Conservation (phyloP, 2,113 vertebrate genomes). For the Nibea albiflora region DNA sequence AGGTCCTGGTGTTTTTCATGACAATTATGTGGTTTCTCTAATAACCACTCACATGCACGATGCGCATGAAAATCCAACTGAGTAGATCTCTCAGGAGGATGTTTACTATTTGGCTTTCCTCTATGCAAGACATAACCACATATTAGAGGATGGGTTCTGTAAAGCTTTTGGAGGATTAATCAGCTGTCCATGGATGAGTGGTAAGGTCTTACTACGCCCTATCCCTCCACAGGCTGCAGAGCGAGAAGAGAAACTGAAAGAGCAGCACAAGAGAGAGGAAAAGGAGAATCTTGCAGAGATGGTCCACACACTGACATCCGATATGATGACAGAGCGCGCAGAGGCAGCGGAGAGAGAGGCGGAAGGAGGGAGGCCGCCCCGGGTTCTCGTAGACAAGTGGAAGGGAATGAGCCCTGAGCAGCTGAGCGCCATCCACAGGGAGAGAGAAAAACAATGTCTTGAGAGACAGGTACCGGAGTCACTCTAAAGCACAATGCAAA, state of each 20-base stretch:
- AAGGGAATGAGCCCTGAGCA: conserved; percentile 84
- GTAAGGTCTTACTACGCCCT: conserved; percentile 15
- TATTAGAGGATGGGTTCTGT: conserved; percentile 5
- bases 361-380: conserved; percentile 32
- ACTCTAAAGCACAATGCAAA: not conserved
- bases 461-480: conserved; percentile 76
- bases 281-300: conserved; percentile 75
- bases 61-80: conserved; percentile 46
- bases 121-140: conserved; percentile 34
- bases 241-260: conserved; percentile 57
- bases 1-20: conserved; percentile 54
- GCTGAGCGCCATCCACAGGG: conserved; percentile 71
- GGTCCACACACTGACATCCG: conserved; percentile 78
- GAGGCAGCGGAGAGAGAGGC: conserved; percentile 61
- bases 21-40: conserved; percentile 67
- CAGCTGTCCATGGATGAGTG: conserved; percentile 15
- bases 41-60: conserved; percentile 61
- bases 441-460: conserved; percentile 73
- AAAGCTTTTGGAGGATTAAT: conserved; percentile 30
- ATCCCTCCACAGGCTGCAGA: conserved; percentile 75
- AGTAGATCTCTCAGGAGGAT: conserved; percentile 57
- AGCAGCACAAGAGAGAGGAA: conserved; percentile 66
- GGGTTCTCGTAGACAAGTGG: conserved; percentile 81
- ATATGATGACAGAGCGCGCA: conserved; percentile 83
- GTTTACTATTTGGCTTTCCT: conserved; percentile 20